Evolutionary conservation across 2,113 vertebrate genomes (phyloP), one percentile per base, ranked within the genome.

Genomic region (Pygoscelis antarcticus): DNA sequence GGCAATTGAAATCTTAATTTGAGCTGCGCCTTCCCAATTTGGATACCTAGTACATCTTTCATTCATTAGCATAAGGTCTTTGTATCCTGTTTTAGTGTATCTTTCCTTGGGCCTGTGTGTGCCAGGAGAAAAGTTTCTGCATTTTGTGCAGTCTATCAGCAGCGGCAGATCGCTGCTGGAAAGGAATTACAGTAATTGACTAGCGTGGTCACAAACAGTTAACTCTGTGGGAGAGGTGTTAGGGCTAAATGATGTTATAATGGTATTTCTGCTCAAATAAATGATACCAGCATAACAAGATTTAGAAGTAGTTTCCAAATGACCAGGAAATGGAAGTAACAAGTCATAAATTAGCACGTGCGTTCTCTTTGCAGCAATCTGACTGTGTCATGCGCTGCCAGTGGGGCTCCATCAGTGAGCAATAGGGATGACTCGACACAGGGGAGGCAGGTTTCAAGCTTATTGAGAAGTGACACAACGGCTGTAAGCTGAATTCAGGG

Each of bases 211-310:
- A 82, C 65, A 94, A 94, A 91, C 44, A 79, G 88, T 95, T 97
- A 92, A 90, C 68, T 94, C 92, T 44, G 89, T 82, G 47, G 91
- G 91, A 89, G 78, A 89, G 57, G 81, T 89, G 87, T 69, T 95
- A 82, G 79, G n/a, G 40, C 64, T 93, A 94, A 94, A 89, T 68
- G 75, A 40, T 68, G 60, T 34, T 78, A 26, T 78, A 78, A 87
- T 90, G 80, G 34, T 49, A 52, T 84, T 90, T 92, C 40, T 81
- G 18, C 38, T 91, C 60, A 78, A 87, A 77, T 77, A 85, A 85
- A 80, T 58, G 66, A 66, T 34, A 55, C 23, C 18, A 66, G 32
- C 32, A 23, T 34, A 92, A 80, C 11, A 51, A 68, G 38, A 52
- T 44, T 86, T 87, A 62, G 17, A 61, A 81, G 57, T 22, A 25